A percentile compares a stretch with the other conserved stretches of the same genome.
These are phyloP conservation scores for Pollachius pollachius DNA, from an alignment of 2,113 vertebrate species.

Conservation along the genomic window DNA sequence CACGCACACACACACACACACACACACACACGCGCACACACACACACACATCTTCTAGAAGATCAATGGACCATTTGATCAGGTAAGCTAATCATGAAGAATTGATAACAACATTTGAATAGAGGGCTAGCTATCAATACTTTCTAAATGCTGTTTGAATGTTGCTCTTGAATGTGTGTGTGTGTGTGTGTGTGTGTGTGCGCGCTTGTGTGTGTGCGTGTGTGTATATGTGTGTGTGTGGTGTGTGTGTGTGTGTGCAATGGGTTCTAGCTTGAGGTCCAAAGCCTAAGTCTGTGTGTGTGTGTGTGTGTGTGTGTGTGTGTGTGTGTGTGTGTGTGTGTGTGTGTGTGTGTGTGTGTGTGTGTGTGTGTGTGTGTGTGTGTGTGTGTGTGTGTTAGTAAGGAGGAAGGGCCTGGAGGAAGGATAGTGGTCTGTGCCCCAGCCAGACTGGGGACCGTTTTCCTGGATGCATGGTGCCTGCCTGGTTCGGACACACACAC, in stretches of 20 bases:
- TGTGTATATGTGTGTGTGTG: slow-evolving; percentile 4
- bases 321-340: slow-evolving; percentile 28
- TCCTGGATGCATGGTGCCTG: slow-evolving; percentile 59
- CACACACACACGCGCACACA: slow-evolving; percentile 1
- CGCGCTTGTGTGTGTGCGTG: slow-evolving; percentile 16
- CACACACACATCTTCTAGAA: not conserved
- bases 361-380: slow-evolving; percentile 34
- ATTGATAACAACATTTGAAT: not conserved
- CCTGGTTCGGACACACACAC: slow-evolving; percentile 33
- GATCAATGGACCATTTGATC: not conserved
- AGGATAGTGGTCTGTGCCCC: slow-evolving; percentile 75
- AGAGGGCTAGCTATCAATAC: not conserved
- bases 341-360: slow-evolving; percentile 36
- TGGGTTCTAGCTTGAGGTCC: slow-evolving; percentile 42
- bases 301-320: slow-evolving; percentile 31
- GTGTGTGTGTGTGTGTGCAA: slow-evolving; percentile 40
- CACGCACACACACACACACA: slow-evolving; percentile 5
- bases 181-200: slow-evolving; percentile 4
- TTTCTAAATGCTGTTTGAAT: not conserved
- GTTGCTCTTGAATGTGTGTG: not conserved
- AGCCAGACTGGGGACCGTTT: slow-evolving; percentile 66
- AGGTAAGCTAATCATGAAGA: slow-evolving; percentile 11
- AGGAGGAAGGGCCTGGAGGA: slow-evolving; percentile 66
- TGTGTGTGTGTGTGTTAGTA: slow-evolving; percentile 32
- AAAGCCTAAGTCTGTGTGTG: slow-evolving; percentile 20